phyloP scores from a whole-genome alignment of 92 coral and sea anemone species.

The Palythoa grandis region DNA sequence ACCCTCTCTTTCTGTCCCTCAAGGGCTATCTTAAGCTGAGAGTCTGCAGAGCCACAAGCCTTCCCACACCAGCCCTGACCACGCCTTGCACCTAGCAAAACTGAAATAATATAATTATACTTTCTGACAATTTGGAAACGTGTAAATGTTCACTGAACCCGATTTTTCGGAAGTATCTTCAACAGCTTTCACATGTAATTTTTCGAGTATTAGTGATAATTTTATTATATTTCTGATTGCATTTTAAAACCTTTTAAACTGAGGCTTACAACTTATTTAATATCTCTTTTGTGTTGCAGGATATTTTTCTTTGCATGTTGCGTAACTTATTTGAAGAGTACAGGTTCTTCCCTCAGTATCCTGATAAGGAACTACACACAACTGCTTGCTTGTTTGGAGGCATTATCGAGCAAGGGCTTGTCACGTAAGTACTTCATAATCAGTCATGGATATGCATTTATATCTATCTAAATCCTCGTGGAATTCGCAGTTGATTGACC shows the following conservation, averaged over 20 bases:
- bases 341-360: constrained; percentile 96
- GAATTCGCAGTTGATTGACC: too few relatives aligned
- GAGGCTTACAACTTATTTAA: not conserved
- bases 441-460: not conserved
- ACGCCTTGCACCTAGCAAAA: too few relatives aligned
- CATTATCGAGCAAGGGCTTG: constrained; percentile 98
- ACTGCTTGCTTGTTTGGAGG: constrained; percentile 99
- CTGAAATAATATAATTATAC: too few relatives aligned
- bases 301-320: constrained; percentile 96
- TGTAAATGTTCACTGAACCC: too few relatives aligned
- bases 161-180: too few relatives aligned
- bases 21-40: too few relatives aligned
- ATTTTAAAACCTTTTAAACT: not conserved
- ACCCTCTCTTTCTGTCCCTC: too few relatives aligned
- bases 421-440: constrained; percentile 70
- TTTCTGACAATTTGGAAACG: too few relatives aligned
- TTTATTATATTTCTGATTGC: not conserved
- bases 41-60: too few relatives aligned
- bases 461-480: not conserved
- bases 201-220: too few relatives aligned
- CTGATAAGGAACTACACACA: constrained; percentile 97
- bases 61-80: too few relatives aligned
- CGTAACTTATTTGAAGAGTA: constrained; percentile 98
- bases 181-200: too few relatives aligned
- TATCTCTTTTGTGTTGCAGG: constrained; percentile 55